Evolutionary conservation across 2,888 invertebrate genomes (phyloP).

Genomic region (Dasypolia templi): DNA sequence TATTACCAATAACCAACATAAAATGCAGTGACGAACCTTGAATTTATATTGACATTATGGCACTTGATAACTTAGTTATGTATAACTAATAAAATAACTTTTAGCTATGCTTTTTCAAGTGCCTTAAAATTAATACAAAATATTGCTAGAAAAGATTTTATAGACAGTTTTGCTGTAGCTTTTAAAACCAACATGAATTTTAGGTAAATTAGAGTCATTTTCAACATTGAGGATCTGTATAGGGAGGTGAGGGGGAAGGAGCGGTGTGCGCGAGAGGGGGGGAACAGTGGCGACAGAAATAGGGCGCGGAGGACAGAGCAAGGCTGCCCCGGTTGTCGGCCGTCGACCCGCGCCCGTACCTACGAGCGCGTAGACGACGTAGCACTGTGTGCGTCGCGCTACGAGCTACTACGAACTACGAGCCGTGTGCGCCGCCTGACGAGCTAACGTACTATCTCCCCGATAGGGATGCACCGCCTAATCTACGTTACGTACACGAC

Average conservation of each 20-base stretch:
- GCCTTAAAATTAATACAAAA: not conserved
- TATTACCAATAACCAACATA: not conserved
- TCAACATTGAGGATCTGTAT: constrained; percentile 78
- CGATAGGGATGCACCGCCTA: constrained; percentile 76
- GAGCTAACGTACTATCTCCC: constrained; percentile 68
- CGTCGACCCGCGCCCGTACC: constrained; percentile 85
- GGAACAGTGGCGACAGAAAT: constrained; percentile 88
- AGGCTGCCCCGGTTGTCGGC: constrained; percentile 89
- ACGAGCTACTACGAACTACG: constrained; percentile 78
- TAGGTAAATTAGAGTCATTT: constrained; percentile 79
- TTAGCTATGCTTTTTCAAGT: not conserved
- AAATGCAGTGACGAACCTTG: constrained; percentile 8
- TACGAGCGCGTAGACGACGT: constrained; percentile 74
- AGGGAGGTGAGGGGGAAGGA: constrained; percentile 65
- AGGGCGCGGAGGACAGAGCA: constrained; percentile 90
- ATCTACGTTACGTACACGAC: constrained; percentile 72
- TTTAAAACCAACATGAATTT: constrained; percentile 63
- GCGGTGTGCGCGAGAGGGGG: constrained; percentile 69
- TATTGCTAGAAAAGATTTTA: not conserved
- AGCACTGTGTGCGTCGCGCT: constrained; percentile 74
- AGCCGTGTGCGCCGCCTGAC: constrained; percentile 68
- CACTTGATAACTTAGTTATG: not conserved
- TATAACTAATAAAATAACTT: constrained; percentile 19
- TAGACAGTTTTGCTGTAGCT: not conserved
- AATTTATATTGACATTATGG: constrained; percentile 1